These are phyloP conservation scores for Pecten maximus DNA, from an alignment of 2,888 invertebrate species.

Conservation along the genomic window DNA sequence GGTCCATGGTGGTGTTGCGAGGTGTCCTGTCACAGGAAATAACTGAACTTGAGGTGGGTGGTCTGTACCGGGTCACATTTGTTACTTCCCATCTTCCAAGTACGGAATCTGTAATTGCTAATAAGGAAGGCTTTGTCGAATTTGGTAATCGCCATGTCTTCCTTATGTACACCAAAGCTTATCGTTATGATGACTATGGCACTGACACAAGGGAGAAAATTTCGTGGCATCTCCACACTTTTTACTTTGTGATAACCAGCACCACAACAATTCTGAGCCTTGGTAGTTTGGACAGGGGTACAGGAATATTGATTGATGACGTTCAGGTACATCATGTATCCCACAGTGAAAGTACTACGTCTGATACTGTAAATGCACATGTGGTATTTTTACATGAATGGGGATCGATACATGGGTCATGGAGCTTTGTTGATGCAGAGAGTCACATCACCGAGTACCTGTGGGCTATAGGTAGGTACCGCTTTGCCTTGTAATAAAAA, in stretches of 20 bases:
- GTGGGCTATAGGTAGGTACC: constrained; percentile 64
- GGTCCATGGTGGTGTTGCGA: constrained; percentile 50
- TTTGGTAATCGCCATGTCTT: constrained; percentile 53
- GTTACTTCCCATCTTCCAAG: constrained; percentile 51
- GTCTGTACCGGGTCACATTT: constrained; percentile 49
- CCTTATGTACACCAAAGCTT: constrained; percentile 52
- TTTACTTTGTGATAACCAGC: constrained; percentile 44
- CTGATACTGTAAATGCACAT: constrained; percentile 50
- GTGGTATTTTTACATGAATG: constrained; percentile 59
- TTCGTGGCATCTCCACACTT: constrained; percentile 54
- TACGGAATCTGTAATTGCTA: constrained; percentile 42
- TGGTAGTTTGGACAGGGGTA: constrained; percentile 51
- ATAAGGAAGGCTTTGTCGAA: constrained; percentile 53
- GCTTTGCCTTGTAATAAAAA: too few species aligned
- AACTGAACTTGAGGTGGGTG: background rate
- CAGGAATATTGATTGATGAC: constrained; percentile 54
- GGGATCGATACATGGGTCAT: constrained; percentile 60
- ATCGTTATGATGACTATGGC: constrained; percentile 51
- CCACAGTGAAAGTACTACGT: background rate
- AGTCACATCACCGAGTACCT: constrained; percentile 57
- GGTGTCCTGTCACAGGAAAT: constrained; percentile 51
- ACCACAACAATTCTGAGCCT: constrained; percentile 37
- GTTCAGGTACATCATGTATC: constrained; percentile 48
- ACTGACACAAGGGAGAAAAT: constrained; percentile 37
- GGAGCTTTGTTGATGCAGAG: constrained; percentile 60